phyloP scores from a whole-genome alignment of 1,140 invertebrate species.

The Sinella curviseta region DNA sequence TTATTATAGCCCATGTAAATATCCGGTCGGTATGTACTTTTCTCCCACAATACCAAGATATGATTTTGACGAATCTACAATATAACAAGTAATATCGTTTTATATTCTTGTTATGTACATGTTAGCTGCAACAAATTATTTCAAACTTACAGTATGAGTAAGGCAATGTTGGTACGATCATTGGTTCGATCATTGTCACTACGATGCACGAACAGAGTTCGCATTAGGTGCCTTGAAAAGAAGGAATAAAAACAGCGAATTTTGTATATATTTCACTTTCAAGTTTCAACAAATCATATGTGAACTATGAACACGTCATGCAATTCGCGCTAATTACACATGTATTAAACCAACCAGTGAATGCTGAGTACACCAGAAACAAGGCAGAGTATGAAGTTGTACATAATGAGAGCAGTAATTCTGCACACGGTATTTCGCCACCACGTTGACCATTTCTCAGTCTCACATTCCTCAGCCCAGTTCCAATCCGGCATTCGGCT shows the following conservation, averaged over 20 bases:
- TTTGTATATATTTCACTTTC: too few species aligned
- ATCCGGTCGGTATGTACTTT: conserved; percentile 29
- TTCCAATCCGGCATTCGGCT: conserved; percentile 12
- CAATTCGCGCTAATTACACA: neutral
- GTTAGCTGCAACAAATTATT: neutral
- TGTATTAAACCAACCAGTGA: neutral
- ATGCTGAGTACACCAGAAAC: conserved; percentile 18
- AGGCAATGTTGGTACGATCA: conserved; percentile 18
- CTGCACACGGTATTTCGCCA: conserved; percentile 14
- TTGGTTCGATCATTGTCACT: neutral
- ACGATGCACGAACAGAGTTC: conserved; percentile 11
- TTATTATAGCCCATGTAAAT: conserved; percentile 21
- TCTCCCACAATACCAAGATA: conserved; percentile 22
- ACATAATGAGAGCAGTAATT: neutral
- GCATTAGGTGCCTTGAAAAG: neutral
- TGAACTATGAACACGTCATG: too few species aligned
- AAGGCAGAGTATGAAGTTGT: conserved; percentile 24
- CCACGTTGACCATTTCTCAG: conserved; percentile 29
- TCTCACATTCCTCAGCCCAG: conserved; percentile 27
- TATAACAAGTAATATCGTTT: neutral
- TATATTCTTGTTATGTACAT: neutral
- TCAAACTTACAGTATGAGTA: conserved; percentile 7
- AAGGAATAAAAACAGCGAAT: too few species aligned
- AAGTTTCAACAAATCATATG: too few species aligned
- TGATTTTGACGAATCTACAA: conserved; percentile 10